Conservation (phyloP, 1,140 invertebrate genomes). For the Monochamus saltuarius region DNA sequence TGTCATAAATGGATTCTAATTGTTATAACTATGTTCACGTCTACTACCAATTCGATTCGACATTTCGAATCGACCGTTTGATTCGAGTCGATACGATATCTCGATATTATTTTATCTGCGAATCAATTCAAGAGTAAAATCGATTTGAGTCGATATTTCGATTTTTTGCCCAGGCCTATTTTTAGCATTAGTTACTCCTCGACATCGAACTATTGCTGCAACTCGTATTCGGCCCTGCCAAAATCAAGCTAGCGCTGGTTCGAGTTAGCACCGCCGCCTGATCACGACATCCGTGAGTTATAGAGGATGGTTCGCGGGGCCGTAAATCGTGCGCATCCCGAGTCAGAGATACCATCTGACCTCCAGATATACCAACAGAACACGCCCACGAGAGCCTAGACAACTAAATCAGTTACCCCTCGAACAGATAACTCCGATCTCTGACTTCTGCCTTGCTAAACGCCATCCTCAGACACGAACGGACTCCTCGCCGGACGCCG, state of each 20-base stretch:
- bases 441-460: conserved; percentile 29
- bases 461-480: conserved; percentile 38
- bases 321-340: conserved; percentile 46
- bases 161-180: too few relatives aligned
- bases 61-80: too few relatives aligned
- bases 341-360: conserved; percentile 38
- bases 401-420: conserved; percentile 47
- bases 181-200: too few relatives aligned
- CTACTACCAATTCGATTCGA: too few relatives aligned
- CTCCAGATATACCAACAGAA: conserved; percentile 43
- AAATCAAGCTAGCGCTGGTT: background rate
- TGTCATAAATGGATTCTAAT: too few relatives aligned
- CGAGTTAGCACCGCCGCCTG: conserved; percentile 34
- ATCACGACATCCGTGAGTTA: conserved; percentile 43
- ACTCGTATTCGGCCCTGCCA: too few relatives aligned
- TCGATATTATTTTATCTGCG: too few relatives aligned
- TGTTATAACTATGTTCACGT: too few relatives aligned
- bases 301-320: conserved; percentile 45
- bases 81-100: too few relatives aligned
- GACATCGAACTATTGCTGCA: too few relatives aligned
- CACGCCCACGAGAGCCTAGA: conserved; percentile 45
- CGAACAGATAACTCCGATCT: conserved; percentile 32
- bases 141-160: too few relatives aligned
- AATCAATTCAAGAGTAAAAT: too few relatives aligned
- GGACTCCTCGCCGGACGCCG: conserved; percentile 28